Conservation (phyloP, 2,797 vertebrate species). For the Premnoplex brunnescens region DNA sequence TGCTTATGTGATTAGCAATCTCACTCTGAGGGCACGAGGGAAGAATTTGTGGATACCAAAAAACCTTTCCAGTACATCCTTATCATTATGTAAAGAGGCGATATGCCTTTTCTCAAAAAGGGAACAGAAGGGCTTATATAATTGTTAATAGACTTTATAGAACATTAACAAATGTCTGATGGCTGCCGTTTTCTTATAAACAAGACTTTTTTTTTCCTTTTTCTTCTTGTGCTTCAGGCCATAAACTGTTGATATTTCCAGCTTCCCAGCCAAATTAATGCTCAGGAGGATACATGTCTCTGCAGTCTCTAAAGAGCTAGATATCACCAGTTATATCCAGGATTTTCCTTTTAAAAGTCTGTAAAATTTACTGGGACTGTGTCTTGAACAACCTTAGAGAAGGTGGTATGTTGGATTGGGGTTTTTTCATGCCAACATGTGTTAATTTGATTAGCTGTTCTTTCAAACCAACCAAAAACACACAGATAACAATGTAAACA, state of each 20-base stretch:
- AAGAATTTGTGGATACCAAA: neutral
- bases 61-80: neutral
- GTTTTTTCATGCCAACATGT: neutral
- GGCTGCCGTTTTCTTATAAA: neutral
- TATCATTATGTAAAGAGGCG: neutral
- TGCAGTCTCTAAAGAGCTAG: neutral
- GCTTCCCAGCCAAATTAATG: neutral
- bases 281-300: neutral
- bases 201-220: neutral
- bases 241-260: conserved; percentile 26
- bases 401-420: neutral
- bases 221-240: neutral
- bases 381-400: neutral
- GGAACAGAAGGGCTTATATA: neutral
- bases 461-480: neutral
- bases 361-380: neutral
- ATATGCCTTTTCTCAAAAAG: neutral
- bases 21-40: neutral
- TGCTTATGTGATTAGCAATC: neutral
- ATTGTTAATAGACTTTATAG: conserved; percentile 12
- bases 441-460: neutral
- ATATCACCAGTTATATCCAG: neutral
- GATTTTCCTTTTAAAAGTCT: neutral
- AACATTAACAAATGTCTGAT: neutral
- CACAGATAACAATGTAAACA: accelerated